Base-by-base conservation (phyloP, 2,888 invertebrate species). In the Drosophila demipolita region DNA sequence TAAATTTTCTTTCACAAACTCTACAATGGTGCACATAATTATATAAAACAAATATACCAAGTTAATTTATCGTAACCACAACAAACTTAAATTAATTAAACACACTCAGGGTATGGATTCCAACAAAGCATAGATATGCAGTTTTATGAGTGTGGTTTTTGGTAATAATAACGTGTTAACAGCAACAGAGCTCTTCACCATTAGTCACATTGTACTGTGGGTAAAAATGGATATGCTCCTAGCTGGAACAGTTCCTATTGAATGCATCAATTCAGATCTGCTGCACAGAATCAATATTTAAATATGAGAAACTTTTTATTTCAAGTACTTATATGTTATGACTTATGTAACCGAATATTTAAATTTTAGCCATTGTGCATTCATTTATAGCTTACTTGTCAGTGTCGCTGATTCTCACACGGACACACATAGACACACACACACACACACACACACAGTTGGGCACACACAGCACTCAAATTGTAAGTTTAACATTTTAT, bases 311-410 rank as follows among this genome's bases (percentile, higher is more conserved):
- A 45, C 1, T 45, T 15, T 15, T 4, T 45, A 1, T 15, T 45
- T 45, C 20, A 20, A 20, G 12, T 20, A 15, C 7, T 20, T 20
- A 1, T 7, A 20, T 45, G 15, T 45, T 7, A 45, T 12, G 3
- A 20, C 7, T 45, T 20, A 17, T 26, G 26, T 54, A 3, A 3
- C 9, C 4, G 3, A 29, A 6, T 15, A 11, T 6, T 29, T 33
- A 0, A 3, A 35, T 26, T 26, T 8, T 3, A 12, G 1, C 66
- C 66, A 66, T 38, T 32, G 38, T 70, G 12, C 49, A 17, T 29
- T 6, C 42, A 64, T 73, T 71, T 57, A 64, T 71, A n/a, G 70
- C 73, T 64, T 52, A 72, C 50, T 72, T 57, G 45, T 69, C 60
- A 69, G 54, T 68, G 58, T 2, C 17, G 32, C 57, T 38, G n/a